Conservation (phyloP, 2,797 vertebrate species). For the Rhabdomys pumilio region DNA sequence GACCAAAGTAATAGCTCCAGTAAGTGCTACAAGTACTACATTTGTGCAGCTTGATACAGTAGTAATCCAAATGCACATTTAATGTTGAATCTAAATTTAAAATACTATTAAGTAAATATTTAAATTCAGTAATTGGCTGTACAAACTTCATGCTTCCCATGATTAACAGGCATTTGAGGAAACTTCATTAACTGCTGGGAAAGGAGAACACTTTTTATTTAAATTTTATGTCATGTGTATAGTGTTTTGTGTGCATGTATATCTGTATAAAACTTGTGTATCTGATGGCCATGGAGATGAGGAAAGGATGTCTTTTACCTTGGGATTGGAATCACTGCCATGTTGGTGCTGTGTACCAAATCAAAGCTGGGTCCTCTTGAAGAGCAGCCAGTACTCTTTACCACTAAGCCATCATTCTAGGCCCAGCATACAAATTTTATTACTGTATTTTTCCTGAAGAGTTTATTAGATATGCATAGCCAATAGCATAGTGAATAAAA, state of each 20-base stretch:
- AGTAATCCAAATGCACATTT: neutral
- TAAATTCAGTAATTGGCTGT: neutral
- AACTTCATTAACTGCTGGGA: neutral
- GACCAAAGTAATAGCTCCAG: neutral
- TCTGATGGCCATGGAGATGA: too few relatives aligned
- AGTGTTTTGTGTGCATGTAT: neutral
- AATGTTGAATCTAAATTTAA: conserved; percentile 25
- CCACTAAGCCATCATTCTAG: neutral
- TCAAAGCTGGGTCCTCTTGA: neutral
- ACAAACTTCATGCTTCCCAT: neutral
- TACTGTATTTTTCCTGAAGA: neutral
- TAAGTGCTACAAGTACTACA: neutral
- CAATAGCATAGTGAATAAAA: neutral
- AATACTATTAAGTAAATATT: conserved; percentile 19
- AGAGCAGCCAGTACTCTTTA: neutral
- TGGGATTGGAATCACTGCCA: too few relatives aligned
- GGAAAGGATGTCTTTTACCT: neutral
- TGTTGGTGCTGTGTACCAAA: neutral
- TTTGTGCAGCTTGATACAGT: neutral
- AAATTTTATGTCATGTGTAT: neutral
- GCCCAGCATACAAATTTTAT: neutral
- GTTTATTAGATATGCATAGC: neutral
- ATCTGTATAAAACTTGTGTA: neutral
- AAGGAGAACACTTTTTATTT: neutral
- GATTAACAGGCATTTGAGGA: neutral